Evolutionary conservation across 2,797 vertebrate genomes (phyloP).

Genomic region (Hippoglossus hippoglossus): DNA sequence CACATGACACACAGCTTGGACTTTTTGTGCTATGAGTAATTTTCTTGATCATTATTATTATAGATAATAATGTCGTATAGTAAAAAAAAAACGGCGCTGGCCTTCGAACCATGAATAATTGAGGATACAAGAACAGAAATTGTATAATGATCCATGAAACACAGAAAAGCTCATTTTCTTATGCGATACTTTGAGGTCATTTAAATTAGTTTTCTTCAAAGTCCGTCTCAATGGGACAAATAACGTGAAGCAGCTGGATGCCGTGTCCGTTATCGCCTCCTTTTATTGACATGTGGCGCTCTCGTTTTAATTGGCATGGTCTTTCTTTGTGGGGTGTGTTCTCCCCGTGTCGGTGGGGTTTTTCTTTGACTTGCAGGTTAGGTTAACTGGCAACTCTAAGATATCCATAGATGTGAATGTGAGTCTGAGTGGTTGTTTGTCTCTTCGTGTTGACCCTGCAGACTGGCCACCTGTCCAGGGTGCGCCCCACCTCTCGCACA

Average conservation of each 20-base stretch:
- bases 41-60: conserved; percentile 5
- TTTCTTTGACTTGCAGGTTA: not conserved
- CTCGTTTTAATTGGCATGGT: not conserved
- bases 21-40: not conserved
- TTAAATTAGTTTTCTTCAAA: not conserved
- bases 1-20: not conserved
- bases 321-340: not conserved
- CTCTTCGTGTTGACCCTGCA: not conserved
- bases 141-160: not conserved
- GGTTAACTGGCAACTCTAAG: not conserved
- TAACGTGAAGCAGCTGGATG: not conserved
- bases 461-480: not conserved
- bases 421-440: not conserved
- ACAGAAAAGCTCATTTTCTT: not conserved
- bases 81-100: not conserved
- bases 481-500: not conserved
- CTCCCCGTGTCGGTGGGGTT: not conserved
- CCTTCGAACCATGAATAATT: conserved; percentile 6
- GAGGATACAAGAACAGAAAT: not conserved
- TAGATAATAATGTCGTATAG: not conserved
- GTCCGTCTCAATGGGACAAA: not conserved
- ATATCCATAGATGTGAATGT: not conserved
- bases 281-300: not conserved
- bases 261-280: not conserved
- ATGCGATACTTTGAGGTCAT: not conserved